A percentile compares a stretch with the other conserved stretches of the same genome.
These are phyloP conservation scores for Onchidella celtica DNA, from an alignment of 2,888 invertebrate genomes.

Conservation along the genomic window DNA sequence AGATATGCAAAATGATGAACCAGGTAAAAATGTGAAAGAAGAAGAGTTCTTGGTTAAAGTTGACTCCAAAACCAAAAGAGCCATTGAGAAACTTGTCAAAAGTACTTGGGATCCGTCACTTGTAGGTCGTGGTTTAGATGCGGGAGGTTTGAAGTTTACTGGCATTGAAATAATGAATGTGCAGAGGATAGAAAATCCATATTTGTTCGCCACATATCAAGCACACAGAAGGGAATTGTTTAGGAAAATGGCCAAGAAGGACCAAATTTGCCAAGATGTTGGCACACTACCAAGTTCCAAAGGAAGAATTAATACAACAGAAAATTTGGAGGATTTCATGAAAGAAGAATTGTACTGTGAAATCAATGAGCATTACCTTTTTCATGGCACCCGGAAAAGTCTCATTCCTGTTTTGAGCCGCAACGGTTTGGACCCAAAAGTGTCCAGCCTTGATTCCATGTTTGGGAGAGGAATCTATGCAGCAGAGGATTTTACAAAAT, in stretches of 20 bases:
- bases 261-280: slow-evolving; percentile 43
- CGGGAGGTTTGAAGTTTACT: slow-evolving; percentile 23
- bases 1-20: not conserved
- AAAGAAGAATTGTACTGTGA: slow-evolving; percentile 54
- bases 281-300: slow-evolving; percentile 33
- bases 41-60: slow-evolving; percentile 43
- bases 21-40: not conserved
- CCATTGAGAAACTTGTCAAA: slow-evolving; percentile 56
- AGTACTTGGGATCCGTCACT: slow-evolving; percentile 53
- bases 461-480: slow-evolving; percentile 68
- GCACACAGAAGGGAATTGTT: slow-evolving; percentile 51
- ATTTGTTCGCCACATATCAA: slow-evolving; percentile 58
- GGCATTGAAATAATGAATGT: slow-evolving; percentile 56
- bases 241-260: slow-evolving; percentile 46
- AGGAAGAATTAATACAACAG: slow-evolving; percentile 25
- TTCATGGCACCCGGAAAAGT: slow-evolving; percentile 70
- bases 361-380: slow-evolving; percentile 66
- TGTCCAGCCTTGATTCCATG: slow-evolving; percentile 58
- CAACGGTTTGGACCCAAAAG: slow-evolving; percentile 61
- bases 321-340: not conserved
- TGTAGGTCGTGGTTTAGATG: slow-evolving; percentile 65
- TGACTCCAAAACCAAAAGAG: slow-evolving; percentile 48
- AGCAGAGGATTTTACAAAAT: slow-evolving; percentile 67
- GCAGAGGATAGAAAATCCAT: slow-evolving; percentile 63
- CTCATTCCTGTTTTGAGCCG: slow-evolving; percentile 55